Conservation (phyloP, 2,797 vertebrate genomes). For the Coranthus polyacanthus region DNA sequence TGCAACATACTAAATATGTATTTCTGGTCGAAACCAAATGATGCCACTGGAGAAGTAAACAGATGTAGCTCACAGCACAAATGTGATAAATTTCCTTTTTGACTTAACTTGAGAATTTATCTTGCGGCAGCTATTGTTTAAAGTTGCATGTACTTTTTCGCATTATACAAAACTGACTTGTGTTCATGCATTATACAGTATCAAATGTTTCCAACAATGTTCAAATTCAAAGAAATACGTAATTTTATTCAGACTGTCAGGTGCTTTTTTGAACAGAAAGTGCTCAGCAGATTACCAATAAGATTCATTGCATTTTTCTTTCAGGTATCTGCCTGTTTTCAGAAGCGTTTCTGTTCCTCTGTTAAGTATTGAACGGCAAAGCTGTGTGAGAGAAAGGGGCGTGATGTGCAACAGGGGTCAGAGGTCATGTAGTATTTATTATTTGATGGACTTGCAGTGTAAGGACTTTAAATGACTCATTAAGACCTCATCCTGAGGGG, state of each 20-base stretch:
- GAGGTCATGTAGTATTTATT: conserved; percentile 29
- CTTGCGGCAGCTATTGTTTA: neutral
- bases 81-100: too few species aligned
- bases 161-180: too few species aligned
- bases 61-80: neutral
- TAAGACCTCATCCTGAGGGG: conserved; percentile 47
- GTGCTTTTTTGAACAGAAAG: too few species aligned
- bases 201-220: too few species aligned
- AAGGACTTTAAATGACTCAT: conserved; percentile 54
- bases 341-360: too few species aligned
- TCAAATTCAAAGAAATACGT: too few species aligned
- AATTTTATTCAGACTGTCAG: too few species aligned
- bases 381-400: conserved; percentile 28
- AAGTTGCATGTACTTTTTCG: too few species aligned
- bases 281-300: too few species aligned
- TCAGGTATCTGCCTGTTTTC: too few species aligned
- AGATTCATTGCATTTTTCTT: too few species aligned
- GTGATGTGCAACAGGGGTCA: conserved; percentile 35
- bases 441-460: conserved; percentile 50
- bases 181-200: too few species aligned
- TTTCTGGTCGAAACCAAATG: neutral
- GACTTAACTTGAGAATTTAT: neutral
- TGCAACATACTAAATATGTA: neutral
- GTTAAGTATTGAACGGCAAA: conserved; percentile 24
- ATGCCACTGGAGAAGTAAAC: neutral